Base-by-base conservation (phyloP, 2,888 invertebrate genomes). In the Megastigmus dorsalis region DNA sequence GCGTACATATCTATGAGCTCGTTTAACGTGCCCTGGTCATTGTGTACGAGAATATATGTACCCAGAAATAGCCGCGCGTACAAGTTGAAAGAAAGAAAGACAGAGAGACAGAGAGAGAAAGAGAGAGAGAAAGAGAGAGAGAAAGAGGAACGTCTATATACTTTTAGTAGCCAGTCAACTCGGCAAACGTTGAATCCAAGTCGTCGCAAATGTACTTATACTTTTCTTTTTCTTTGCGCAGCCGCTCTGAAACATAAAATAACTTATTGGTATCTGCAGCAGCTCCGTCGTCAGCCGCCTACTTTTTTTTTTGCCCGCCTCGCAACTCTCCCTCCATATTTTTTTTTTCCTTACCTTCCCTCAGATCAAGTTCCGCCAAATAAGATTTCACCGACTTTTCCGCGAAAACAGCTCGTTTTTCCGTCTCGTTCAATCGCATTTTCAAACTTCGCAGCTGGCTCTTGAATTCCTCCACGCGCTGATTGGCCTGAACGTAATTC, bases 151-250 rank as follows among this genome's bases (percentile, higher is more conserved):
- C n/a, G n/a, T n/a, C n/a, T 33, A 15, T 30, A 15, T 20, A 13
- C 10, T 57, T 85, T 90, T 91, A 93, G 88, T 92, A 93, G 86
- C 93, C 93, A 84, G 93, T 92, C 84, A 93, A 90, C 88, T 94
- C 93, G 82, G 93, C 91, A 88, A 93, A 93, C 81, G 93, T 93
- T 82, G 91, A 90, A 89, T 94, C 93, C 90, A 94, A 89, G 86
- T 94, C 93, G 87, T 93, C 93, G 88, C 92, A 92, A 88, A 94
- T 93, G 80, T 90, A 90, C 90, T 93, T 93, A 90, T 92, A 95
- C 89, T 94, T 94, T 90, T 95, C 95, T 90, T 95, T 95, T 90
- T 91, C 91, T 82, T 91, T 92, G 91, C 94, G 94, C 90, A 95
- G 92, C 88, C 92, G 91, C 92, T 95, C 95, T 95, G 93, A 82